Base-by-base conservation (phyloP, 2,888 invertebrate genomes). In the Tetranychus truncatus region DNA sequence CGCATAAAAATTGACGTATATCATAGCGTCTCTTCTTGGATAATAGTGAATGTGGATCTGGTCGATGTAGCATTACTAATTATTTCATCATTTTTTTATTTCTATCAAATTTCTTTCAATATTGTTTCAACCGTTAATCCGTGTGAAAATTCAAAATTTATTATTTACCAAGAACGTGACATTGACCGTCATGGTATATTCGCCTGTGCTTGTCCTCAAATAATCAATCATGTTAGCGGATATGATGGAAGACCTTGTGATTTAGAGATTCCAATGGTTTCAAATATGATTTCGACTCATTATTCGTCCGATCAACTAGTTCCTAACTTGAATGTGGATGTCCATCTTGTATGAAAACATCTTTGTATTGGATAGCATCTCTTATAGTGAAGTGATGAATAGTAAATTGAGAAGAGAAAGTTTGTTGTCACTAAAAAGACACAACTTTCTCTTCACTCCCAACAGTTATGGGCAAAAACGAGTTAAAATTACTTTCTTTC, bases 151-250 rank as follows among this genome's bases (percentile, higher is more conserved):
- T 87, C 90, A 67, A 87, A 88, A 78, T 94, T 93, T 82, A 87
- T 87, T 73, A 84, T 87, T 9, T 89, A 90, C 74, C 89, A 92
- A 81, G 88, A 89, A 78, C 94, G 95, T 82, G 87, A 88, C 71
- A 87, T 94, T 80, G 89, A 91, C 84, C 87, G 88, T 45, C 88
- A 87, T 76, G 92, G 93, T 1, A 89, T 89, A 75, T 91, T 92
- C 1, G 87, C 88, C 75, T 94, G 94, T 82, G 88, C 89, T 78
- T 95, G 95, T 81, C 90, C 91, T 81, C 87, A 88, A 72, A 85
- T 77, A 21, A 76, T 81, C 74, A 78, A 80, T 5, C 82, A 82
- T 5, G 83, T 84, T 4, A 84, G 84, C 78, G 84, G 83, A 55
- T 82, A 81, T 65, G 84, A 86, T 80, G 83, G 83, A 1, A 77